Evolutionary conservation across 2,113 vertebrate species (phyloP).

Genomic region (Mastomys natalensis): DNA sequence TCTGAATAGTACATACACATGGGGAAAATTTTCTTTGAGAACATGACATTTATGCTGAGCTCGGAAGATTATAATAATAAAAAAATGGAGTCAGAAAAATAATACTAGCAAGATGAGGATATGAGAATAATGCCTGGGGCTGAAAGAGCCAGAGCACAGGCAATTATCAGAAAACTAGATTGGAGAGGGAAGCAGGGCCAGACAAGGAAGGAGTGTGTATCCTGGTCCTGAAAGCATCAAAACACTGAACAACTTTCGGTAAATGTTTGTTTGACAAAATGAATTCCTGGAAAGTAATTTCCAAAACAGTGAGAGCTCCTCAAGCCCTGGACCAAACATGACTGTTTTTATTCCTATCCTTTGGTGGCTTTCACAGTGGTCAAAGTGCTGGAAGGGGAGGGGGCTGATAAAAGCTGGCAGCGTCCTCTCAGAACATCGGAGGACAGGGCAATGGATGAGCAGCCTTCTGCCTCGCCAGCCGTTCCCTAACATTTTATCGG

Average conservation of each 20-base stretch:
- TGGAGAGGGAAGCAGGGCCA: not conserved
- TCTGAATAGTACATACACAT: not conserved
- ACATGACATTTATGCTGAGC: not conserved
- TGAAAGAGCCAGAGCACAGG: not conserved
- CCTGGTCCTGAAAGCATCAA: not conserved
- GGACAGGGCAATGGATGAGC: conserved; percentile 17
- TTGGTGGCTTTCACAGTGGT: not conserved
- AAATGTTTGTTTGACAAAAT: conserved; percentile 23
- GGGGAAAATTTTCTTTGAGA: not conserved
- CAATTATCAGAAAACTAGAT: not conserved
- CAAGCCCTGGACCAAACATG: not conserved
- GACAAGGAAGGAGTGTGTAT: not conserved
- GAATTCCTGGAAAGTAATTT: conserved; percentile 50
- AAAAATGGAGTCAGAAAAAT: not conserved
- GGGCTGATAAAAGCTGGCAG: not conserved
- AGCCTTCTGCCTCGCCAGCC: not conserved
- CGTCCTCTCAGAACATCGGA: conserved; percentile 45
- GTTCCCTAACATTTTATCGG: conserved; percentile 3
- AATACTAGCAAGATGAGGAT: conserved; percentile 16
- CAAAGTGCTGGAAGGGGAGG: not conserved
- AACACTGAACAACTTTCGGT: not conserved
- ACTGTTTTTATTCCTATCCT: not conserved
- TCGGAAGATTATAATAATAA: not conserved
- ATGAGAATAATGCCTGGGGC: not conserved
- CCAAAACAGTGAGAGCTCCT: not conserved